A percentile compares a stretch with the other conserved stretches of the same genome.
Evolutionary conservation across 2,888 invertebrate species (phyloP).

Genomic region (Euspilapteryx auroguttella): DNA sequence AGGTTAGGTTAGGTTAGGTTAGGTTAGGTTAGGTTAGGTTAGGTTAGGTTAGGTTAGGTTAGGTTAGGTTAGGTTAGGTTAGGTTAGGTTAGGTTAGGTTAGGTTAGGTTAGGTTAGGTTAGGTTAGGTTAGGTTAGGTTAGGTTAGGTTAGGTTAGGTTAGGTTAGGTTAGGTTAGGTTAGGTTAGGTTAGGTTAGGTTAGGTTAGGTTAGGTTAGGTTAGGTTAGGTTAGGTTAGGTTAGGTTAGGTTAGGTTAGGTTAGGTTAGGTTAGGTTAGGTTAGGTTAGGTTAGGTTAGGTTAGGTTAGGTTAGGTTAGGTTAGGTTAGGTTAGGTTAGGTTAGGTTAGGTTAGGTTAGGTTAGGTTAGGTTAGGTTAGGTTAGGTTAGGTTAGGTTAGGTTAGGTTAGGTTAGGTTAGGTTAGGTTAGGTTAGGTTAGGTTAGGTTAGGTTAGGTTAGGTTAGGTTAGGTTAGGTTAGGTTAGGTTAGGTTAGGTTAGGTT

Average conservation of each 20-base stretch:
- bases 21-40: constrained; percentile 7
- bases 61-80: constrained; percentile 8
- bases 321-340: constrained; percentile 8
- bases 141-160: too few species aligned
- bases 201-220: too few species aligned
- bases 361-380: constrained; percentile 5
- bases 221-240: too few species aligned
- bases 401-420: constrained; percentile 9
- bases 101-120: too few species aligned
- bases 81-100: too few species aligned
- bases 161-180: too few species aligned
- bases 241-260: too few species aligned
- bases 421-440: constrained; percentile 9
- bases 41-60: constrained; percentile 11
- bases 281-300: constrained; percentile 6
- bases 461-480: constrained; percentile 10
- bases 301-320: constrained; percentile 8
- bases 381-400: constrained; percentile 10
- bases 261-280: too few species aligned
- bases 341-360: constrained; percentile 10
- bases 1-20: constrained; percentile 11
- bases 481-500: constrained; percentile 8
- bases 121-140: too few species aligned
- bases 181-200: too few species aligned
- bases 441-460: constrained; percentile 9